A percentile compares a stretch with the other conserved stretches of the same genome.
Conservation (phyloP, 2,797 vertebrate species). For the Pangasius mekongensis region DNA sequence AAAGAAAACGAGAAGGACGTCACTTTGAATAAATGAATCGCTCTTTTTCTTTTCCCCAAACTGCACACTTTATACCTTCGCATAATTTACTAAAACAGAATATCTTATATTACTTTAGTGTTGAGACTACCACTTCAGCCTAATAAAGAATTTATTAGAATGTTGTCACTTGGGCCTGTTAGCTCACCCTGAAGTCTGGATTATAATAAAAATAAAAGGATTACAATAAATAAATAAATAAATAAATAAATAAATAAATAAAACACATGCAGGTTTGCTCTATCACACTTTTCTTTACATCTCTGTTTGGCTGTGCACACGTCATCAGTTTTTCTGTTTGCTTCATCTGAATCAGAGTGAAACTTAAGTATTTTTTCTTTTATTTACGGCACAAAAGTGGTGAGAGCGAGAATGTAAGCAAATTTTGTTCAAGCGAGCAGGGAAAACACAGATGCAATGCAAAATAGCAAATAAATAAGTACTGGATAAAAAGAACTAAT, state of each 20-base stretch:
- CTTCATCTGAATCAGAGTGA: not conserved
- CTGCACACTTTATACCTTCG: not conserved
- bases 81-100: not conserved
- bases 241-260: not conserved
- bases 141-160: not conserved
- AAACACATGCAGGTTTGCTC: not conserved
- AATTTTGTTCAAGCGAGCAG: not conserved
- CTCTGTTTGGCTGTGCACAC: not conserved
- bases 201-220: not conserved
- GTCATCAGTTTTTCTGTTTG: not conserved
- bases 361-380: not conserved
- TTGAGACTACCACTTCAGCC: not conserved
- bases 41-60: not conserved
- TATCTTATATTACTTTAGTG: not conserved
- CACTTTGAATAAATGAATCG: conserved; percentile 19
- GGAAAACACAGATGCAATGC: not conserved
- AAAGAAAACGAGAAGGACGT: not conserved
- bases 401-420: not conserved
- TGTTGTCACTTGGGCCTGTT: not conserved
- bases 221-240: not conserved
- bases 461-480: not conserved
- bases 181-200: not conserved
- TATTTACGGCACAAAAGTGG: not conserved
- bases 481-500: not conserved
- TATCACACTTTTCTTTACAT: not conserved